Conservation (phyloP, 1,140 invertebrate genomes). For the Mactra quadrangularis region DNA sequence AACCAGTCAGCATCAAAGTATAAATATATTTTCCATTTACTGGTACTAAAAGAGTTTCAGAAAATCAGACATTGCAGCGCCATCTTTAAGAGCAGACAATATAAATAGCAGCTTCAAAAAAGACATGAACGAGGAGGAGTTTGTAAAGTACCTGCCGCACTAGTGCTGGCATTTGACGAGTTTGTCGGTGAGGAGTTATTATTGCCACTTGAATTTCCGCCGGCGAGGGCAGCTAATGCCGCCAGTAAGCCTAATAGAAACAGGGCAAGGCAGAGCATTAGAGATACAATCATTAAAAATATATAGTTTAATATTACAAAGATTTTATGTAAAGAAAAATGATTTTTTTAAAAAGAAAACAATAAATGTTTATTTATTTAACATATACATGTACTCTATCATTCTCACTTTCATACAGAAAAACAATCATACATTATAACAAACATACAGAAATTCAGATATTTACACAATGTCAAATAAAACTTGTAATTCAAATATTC, state of each 20-base stretch:
- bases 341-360: neutral
- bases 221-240: slow-evolving; percentile 68
- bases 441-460: too few relatives aligned
- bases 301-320: neutral
- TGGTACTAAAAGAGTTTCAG: too few relatives aligned
- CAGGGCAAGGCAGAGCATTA: slow-evolving; percentile 43
- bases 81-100: slow-evolving; percentile 59
- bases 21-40: too few relatives aligned
- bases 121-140: slow-evolving; percentile 41
- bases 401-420: too few relatives aligned
- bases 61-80: slow-evolving; percentile 11
- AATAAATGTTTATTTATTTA: neutral
- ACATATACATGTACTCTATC: too few relatives aligned
- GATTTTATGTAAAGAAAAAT: neutral
- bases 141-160: slow-evolving; percentile 53
- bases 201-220: slow-evolving; percentile 61
- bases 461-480: too few relatives aligned
- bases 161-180: slow-evolving; percentile 48
- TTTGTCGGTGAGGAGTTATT: slow-evolving; percentile 49
- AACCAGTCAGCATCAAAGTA: too few relatives aligned
- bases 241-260: slow-evolving; percentile 69
- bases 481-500: too few relatives aligned
- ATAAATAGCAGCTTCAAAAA: slow-evolving; percentile 59
- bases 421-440: too few relatives aligned
- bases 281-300: neutral